Evolutionary conservation across 2,797 vertebrate species (phyloP), one percentile per base, ranked within the genome.

Genomic region (Otolemur crassicaudatus): DNA sequence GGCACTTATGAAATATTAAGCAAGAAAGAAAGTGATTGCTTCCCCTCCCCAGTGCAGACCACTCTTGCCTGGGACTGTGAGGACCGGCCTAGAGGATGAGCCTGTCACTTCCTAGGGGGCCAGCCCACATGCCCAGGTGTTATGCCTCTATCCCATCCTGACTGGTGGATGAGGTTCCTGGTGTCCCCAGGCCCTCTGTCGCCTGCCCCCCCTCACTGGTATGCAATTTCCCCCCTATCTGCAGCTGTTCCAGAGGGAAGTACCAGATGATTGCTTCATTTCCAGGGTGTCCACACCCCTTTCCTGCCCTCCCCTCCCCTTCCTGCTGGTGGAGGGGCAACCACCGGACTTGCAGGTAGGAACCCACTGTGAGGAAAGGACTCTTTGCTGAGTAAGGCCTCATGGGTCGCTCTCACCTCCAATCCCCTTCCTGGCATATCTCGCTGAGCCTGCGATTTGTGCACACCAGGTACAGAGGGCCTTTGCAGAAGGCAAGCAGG

Each of bases 241-340:
- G 73, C 81, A 60, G 81, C 91, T 73, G 87, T 91, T 79, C 53
- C 69, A 13, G 13, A 7, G 49, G 93, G 88, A 97, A 97, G 83
- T 70, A 29, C 69, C 95, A 96, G 60, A 70, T 76, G 69, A 73
- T 96, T 89, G 87, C 12, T 4, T 81, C 87, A 97, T 61, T 96
- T 98, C 95, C 89, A 72, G 37, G 27, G 95, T 84, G 92, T 65
- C 90, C 86, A 75, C 94, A 81, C 80, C 79, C 87, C 69, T 34
- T 94, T 95, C 96, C 93, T 84, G 76, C 34, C 83, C 46, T 58
- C 67, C 29, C 37, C 73, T 61, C 12, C n/a, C 23, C 19, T 49
- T 85, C 86, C 25, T 34, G 34, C 69, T 37, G 31, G 40, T 9
- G 29, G 43, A 22, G 37, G 23, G 7, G 20, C 3, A 20, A 67